These are phyloP conservation scores for Anarsia innoxiella DNA, from an alignment of 2,888 invertebrate genomes.

Conservation along the genomic window DNA sequence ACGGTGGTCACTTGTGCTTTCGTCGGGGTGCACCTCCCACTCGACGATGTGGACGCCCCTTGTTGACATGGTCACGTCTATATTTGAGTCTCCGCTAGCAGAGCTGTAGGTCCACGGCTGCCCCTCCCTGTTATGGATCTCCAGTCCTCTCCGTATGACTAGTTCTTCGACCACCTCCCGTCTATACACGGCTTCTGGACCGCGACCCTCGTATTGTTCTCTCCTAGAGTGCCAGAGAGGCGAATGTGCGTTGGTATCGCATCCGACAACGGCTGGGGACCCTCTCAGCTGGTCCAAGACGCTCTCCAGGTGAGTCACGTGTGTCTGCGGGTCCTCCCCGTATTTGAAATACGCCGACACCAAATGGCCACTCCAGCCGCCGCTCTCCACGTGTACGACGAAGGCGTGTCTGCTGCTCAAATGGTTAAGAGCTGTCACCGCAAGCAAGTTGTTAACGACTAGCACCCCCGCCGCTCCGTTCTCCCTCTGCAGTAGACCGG, in stretches of 20 bases:
- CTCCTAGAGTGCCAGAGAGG: constrained; percentile 21
- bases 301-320: constrained; percentile 15
- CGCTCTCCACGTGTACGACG: constrained; percentile 13
- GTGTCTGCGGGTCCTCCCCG: constrained; percentile 14
- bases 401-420: constrained; percentile 15
- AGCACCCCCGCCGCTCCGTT: constrained; percentile 19
- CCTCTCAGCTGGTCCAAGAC: constrained; percentile 15
- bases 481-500: constrained; percentile 6
- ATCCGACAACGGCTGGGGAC: constrained; percentile 12
- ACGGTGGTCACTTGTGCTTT: constrained; percentile 20
- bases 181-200: constrained; percentile 12
- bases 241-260: constrained; percentile 26
- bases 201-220: constrained; percentile 15
- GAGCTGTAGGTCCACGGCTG: constrained; percentile 18
- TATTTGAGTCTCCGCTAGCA: constrained; percentile 20
- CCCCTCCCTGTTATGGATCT: constrained; percentile 12
- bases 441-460: constrained; percentile 2
- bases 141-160: constrained; percentile 10
- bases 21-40: constrained; percentile 19
- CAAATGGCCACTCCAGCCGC: constrained; percentile 8
- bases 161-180: constrained; percentile 16
- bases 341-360: constrained; percentile 23
- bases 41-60: constrained; percentile 1
- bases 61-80: constrained; percentile 21
- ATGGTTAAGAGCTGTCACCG: constrained; percentile 17